Conservation (phyloP, 2,113 vertebrate genomes). For the Charina bottae region DNA sequence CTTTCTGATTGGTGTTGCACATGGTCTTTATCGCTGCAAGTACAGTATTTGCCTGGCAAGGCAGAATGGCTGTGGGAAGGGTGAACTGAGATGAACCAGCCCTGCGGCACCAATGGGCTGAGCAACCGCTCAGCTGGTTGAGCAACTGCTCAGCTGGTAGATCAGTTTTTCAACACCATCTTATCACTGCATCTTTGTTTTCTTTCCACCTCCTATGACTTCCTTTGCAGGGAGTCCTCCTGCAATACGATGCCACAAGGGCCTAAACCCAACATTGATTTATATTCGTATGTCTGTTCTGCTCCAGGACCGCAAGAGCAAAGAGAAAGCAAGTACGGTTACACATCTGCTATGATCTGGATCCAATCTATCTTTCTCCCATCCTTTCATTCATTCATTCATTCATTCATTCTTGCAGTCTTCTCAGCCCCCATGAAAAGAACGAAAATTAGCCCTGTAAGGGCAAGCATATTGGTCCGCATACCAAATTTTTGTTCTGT, state of each 20-base stretch:
- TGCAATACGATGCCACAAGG: slow-evolving; percentile 20
- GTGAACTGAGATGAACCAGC: slow-evolving; percentile 46
- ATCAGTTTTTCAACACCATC: slow-evolving; percentile 59
- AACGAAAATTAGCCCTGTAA: slow-evolving; percentile 57
- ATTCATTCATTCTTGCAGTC: background rate
- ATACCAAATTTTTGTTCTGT: slow-evolving; percentile 48
- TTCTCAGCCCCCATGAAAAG: slow-evolving; percentile 46
- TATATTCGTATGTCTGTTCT: background rate
- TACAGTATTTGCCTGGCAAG: background rate
- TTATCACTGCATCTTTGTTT: slow-evolving; percentile 54
- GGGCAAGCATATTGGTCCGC: background rate
- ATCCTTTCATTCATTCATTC: background rate
- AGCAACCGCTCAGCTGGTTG: slow-evolving; percentile 29
- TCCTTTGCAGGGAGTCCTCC: slow-evolving; percentile 44
- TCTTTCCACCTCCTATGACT: slow-evolving; percentile 27
- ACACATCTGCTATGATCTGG: slow-evolving; percentile 7
- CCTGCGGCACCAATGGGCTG: slow-evolving; percentile 50
- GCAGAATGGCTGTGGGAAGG: background rate
- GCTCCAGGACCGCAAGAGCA: background rate
- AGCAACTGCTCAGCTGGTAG: slow-evolving; percentile 31
- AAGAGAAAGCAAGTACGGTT: slow-evolving; percentile 40
- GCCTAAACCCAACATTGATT: slow-evolving; percentile 21
- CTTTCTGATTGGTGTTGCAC: background rate
- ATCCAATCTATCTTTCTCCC: slow-evolving; percentile 18
- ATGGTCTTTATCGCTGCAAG: background rate